Base-by-base conservation (phyloP, 2,888 invertebrate genomes). In the Drosophila rubida region DNA sequence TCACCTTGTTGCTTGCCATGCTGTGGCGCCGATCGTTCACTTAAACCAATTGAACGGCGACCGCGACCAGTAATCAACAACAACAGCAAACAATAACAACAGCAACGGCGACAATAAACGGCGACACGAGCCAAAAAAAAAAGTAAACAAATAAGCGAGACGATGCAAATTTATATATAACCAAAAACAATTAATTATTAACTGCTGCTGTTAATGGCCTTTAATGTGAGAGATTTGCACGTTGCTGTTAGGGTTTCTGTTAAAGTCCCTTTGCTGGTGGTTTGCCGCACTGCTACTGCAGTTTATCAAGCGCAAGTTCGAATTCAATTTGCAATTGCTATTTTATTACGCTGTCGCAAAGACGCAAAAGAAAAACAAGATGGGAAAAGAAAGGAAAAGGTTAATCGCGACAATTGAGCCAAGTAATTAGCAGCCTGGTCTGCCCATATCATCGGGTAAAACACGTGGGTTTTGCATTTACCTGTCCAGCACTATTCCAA, bases 401-500 rank as follows among this genome's bases (percentile, higher is more conserved):
- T 64, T 69, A 60, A 39, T 19, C 25, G 23, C n/a, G 37, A 27
- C 25, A 48, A 48, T 57, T 53, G 23, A 51, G 41, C n/a, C 37
- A 27, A 39, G 44, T 16, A 37, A 13, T 11, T 11, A 32, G 32
- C n/a, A 32, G 11, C 30, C 13, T 14, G 8, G 42, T n/a, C 25
- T 19, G 22, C 11, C 13, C 30, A 32, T 37, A 51, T 1, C 30
- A 23, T 23, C 27, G 22, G 45, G n/a, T 16, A 19, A 65, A 70
- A 22, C 74, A 74, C 74, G 74, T 74, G 74, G 41, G 53, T 71
- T 70, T 45, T 25, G 49, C 66, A 74, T 27, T 74, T 66, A 74
- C 74, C 74, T 30, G 71, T 55, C 58, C 71, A 70, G 71, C 51
- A 13, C 37, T 25, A 8, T 14, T 8, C 30, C 62, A 70, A 74